Percentiles rank a stretch among this genome's conserved stretches.
Conservation (phyloP, 2,888 invertebrate genomes). For the Ormyrus pomaceus region DNA sequence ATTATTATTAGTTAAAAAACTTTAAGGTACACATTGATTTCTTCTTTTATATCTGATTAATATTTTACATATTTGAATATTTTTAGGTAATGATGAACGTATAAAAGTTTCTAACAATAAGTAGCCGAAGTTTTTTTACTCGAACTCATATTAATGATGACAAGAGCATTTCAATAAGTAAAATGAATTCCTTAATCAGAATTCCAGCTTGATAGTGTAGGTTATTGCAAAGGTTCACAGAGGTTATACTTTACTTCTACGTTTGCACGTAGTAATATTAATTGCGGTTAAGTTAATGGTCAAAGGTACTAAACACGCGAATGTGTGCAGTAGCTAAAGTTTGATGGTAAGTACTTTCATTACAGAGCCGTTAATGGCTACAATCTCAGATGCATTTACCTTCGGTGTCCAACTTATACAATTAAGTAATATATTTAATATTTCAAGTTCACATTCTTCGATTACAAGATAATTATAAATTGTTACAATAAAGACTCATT, state of each 20-base stretch:
- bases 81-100: too few species aligned
- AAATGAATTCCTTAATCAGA: too few species aligned
- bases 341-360: slow-evolving; percentile 36
- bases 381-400: slow-evolving; percentile 26
- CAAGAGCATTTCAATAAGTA: too few species aligned
- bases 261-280: slow-evolving; percentile 42
- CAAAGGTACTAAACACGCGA: slow-evolving; percentile 25
- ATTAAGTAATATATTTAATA: background rate
- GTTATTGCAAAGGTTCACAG: too few species aligned
- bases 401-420: background rate
- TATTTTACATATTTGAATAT: too few species aligned
- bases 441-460: background rate
- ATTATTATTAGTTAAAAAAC: too few species aligned
- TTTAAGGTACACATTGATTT: too few species aligned
- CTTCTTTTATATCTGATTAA: too few species aligned
- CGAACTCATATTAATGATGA: too few species aligned
- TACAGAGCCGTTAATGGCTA: slow-evolving; percentile 44
- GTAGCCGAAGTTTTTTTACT: too few species aligned
- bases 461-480: slow-evolving; percentile 1
- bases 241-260: slow-evolving; percentile 19
- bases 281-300: slow-evolving; percentile 39
- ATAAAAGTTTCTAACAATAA: too few species aligned
- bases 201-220: too few species aligned
- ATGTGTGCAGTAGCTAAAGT: slow-evolving; percentile 16
- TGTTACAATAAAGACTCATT: background rate